Evolutionary conservation across 1,140 invertebrate species (phyloP).

Genomic region (Tetragonula clypearis): DNA sequence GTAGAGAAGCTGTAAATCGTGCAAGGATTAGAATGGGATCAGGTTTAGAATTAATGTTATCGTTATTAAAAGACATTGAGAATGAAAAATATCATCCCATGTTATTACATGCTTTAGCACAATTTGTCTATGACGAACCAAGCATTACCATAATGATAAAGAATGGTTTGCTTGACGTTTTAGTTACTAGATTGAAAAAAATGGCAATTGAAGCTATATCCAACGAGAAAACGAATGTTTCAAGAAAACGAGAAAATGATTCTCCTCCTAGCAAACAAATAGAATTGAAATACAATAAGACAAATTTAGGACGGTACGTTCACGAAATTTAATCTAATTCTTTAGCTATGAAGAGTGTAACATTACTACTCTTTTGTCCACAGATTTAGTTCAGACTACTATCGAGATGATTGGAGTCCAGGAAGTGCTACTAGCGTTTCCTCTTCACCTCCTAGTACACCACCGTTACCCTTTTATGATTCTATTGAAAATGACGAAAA

Average conservation of each 20-base stretch:
- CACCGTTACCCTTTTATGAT: constrained; percentile 67
- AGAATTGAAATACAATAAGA: constrained; percentile 66
- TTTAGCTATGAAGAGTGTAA: background rate
- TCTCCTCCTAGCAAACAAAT: constrained; percentile 46
- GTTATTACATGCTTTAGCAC: constrained; percentile 71
- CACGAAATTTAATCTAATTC: background rate
- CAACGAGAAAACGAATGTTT: constrained; percentile 50
- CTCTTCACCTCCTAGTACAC: constrained; percentile 75
- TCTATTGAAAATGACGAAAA: constrained; percentile 61
- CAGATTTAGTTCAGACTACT: constrained; percentile 76
- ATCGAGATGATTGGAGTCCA: constrained; percentile 74
- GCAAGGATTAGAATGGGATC: constrained; percentile 60
- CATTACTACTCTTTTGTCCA: constrained; percentile 5
- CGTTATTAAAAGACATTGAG: constrained; percentile 66
- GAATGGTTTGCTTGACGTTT: constrained; percentile 73
- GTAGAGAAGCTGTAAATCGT: constrained; percentile 76
- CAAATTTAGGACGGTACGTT: constrained; percentile 56
- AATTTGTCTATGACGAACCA: constrained; percentile 72
- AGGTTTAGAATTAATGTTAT: constrained; percentile 74
- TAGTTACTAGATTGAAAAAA: constrained; percentile 68
- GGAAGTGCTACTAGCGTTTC: constrained; percentile 69
- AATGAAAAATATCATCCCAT: constrained; percentile 68
- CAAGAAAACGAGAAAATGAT: constrained; percentile 67
- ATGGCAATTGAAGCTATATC: constrained; percentile 59
- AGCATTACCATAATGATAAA: constrained; percentile 74